Evolutionary conservation across 2,888 invertebrate genomes (phyloP).

Genomic region (Macrophya alboannulata): DNA sequence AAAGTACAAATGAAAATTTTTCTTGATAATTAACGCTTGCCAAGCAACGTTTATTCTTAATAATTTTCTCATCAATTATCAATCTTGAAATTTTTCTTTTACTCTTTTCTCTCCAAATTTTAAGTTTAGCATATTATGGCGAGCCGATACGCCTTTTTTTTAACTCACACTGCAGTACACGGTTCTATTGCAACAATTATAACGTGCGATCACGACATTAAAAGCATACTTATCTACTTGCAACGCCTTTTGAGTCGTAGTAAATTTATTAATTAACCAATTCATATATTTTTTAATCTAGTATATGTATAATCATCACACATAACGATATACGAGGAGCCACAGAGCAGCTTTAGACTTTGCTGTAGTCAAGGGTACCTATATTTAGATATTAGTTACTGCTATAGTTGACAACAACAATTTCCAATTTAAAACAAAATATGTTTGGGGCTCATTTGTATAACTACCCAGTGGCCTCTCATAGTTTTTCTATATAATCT

Average conservation of each 20-base stretch:
- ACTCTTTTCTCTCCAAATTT: neutral
- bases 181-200: neutral
- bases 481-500: neutral
- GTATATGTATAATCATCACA: neutral
- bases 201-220: constrained; percentile 30
- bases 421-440: constrained; percentile 55
- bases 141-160: neutral
- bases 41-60: constrained; percentile 12
- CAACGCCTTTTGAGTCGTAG: neutral
- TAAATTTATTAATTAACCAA: constrained; percentile 9
- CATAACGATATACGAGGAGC: constrained; percentile 31
- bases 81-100: neutral
- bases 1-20: constrained; percentile 1
- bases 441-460: constrained; percentile 55
- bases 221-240: constrained; percentile 12
- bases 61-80: neutral
- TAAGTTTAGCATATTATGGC: neutral
- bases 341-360: constrained; percentile 54
- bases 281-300: neutral
- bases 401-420: constrained; percentile 48
- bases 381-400: neutral
- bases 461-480: constrained; percentile 42
- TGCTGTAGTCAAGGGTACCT: constrained; percentile 45
- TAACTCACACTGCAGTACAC: neutral
- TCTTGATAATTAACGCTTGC: neutral